Evolutionary conservation across 2,113 vertebrate genomes (phyloP), one percentile per base, ranked within the genome.

Genomic region (Cromileptes altivelis): DNA sequence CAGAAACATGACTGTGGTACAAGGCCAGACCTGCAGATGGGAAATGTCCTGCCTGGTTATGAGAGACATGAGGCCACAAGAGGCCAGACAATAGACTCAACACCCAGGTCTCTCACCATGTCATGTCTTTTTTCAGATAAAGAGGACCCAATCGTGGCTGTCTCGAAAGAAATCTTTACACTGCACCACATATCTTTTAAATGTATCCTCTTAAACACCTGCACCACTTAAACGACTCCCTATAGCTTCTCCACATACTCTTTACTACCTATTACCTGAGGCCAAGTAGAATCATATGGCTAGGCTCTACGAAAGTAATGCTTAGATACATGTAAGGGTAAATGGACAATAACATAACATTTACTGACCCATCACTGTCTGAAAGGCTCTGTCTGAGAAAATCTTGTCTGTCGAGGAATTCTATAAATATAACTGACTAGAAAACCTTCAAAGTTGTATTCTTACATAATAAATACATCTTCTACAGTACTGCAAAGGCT

Each of bases 1-100:
- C 67, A 47, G 56, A 89, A 91, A 90, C 80, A 83, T 45, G 62
- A 84, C 84, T 71, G 67, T 70, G 85, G 80, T 87, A 78, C 80
- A 82, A 84, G 82, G 73, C 71, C 65, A 62, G 74, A 84, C 17
- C 33, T 33, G 58, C 86, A 85, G 76, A 86, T 75, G 84, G 81
- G 57, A 87, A 77, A 85, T 75, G 88, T 82, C 78, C 79, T 67
- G 8, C 30, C 58, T 70, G 58, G 64, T 75, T 82, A 82, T 74
- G 61, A 77, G 70, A 78, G 18, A 83, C 85, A 65, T 4, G 3
- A 15, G 37, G 67, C 65, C 76, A 68, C 40, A 6, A 58, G 75
- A 72, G 82, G 37, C 68, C 57, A 60, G 42, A 72, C 25, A 47
- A 52, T 27, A 74, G 75, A 80, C 82, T 64, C 37, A 70, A 78